Evolutionary conservation across 1,140 invertebrate genomes (phyloP).

Genomic region (Drosophila jambulina): DNA sequence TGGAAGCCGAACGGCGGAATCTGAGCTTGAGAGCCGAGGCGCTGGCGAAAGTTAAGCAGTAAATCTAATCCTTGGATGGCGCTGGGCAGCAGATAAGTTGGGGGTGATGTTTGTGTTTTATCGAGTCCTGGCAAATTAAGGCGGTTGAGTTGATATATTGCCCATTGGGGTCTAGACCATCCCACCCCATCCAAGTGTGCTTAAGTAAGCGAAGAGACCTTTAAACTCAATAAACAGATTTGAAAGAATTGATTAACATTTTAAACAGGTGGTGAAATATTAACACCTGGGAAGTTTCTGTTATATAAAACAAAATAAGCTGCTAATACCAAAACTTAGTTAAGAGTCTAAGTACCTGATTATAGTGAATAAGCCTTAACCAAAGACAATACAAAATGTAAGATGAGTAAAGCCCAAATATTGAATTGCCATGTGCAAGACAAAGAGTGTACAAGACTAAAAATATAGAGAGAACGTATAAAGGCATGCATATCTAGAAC

Average conservation of each 20-base stretch:
- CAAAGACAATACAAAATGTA: not conserved
- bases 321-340: not conserved
- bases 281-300: not conserved
- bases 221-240: slow-evolving; percentile 9
- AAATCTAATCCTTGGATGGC: slow-evolving; percentile 65
- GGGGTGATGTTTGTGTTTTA: not conserved
- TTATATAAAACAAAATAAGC: not conserved
- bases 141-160: slow-evolving; percentile 40
- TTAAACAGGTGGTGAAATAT: not conserved
- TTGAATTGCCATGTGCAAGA: too few species aligned
- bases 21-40: slow-evolving; percentile 10
- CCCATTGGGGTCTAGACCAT: slow-evolving; percentile 17
- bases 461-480: not conserved
- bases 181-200: not conserved
- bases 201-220: slow-evolving; percentile 1
- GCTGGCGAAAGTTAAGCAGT: slow-evolving; percentile 68
- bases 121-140: slow-evolving; percentile 37
- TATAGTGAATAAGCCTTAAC: not conserved
- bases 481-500: not conserved
- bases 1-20: slow-evolving; percentile 21
- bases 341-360: too few species aligned
- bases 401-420: not conserved
- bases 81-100: slow-evolving; percentile 9
- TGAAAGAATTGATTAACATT: not conserved
- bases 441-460: not conserved